Percentiles rank a stretch among this genome's conserved stretches.
Conservation (phyloP, 2,888 invertebrate species). For the Hirudinaria manillensis region DNA sequence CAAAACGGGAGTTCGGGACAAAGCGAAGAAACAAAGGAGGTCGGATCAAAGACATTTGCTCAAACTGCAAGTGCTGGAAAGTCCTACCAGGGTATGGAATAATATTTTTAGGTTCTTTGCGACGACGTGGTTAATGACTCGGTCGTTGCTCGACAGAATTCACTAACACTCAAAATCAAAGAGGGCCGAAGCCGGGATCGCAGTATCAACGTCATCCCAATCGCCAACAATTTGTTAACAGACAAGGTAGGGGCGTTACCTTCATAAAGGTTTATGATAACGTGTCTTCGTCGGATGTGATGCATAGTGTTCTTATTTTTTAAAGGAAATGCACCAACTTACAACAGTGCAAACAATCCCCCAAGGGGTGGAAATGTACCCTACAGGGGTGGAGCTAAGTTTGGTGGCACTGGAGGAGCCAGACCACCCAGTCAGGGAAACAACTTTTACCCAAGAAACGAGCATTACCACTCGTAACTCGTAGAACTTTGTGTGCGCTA, state of each 20-base stretch:
- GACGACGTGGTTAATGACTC: too few relatives aligned
- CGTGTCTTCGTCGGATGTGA: background rate
- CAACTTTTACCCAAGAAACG: background rate
- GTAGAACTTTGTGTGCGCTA: too few relatives aligned
- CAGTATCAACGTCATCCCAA: background rate
- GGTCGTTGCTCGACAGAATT: background rate
- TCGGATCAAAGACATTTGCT: background rate
- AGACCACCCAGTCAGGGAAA: background rate
- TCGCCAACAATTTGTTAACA: background rate
- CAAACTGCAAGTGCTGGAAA: slow-evolving; percentile 16
- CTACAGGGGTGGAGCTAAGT: background rate
- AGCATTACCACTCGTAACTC: background rate
- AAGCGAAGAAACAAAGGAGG: background rate
- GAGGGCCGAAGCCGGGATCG: background rate
- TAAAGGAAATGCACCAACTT: background rate
- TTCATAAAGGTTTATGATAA: background rate
- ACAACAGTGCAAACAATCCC: background rate
- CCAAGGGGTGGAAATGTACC: background rate
- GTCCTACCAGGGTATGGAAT: background rate
- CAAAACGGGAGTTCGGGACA: background rate
- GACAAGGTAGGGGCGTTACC: background rate
- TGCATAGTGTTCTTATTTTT: background rate
- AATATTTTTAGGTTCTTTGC: background rate
- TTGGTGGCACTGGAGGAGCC: background rate
- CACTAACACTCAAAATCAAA: slow-evolving; percentile 2